Evolutionary conservation across 2,888 invertebrate genomes (phyloP).

Genomic region (Protonemura montana): DNA sequence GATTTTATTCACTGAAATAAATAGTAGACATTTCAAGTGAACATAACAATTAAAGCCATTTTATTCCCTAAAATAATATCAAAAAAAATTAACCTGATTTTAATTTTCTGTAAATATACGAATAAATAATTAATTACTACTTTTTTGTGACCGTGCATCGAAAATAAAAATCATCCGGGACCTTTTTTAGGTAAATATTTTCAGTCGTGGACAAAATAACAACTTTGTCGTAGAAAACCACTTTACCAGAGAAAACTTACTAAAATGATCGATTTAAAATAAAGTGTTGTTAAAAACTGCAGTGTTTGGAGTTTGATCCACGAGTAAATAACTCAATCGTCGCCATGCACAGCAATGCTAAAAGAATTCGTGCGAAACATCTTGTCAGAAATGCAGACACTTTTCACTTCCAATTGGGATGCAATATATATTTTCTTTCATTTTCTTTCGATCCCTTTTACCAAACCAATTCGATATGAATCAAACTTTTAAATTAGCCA

Average conservation of each 20-base stretch:
- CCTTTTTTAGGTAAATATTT: too few species aligned
- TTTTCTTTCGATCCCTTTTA: neutral
- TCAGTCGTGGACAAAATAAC: too few species aligned
- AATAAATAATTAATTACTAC: too few species aligned
- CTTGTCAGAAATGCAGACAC: neutral
- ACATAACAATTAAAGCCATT: too few species aligned
- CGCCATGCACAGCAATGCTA: constrained; percentile 5
- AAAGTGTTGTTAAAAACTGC: neutral
- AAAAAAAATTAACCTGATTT: too few species aligned
- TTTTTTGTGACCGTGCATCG: too few species aligned
- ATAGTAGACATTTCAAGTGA: too few species aligned
- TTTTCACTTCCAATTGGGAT: neutral
- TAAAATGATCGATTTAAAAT: neutral
- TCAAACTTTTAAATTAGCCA: neutral
- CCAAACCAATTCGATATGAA: neutral
- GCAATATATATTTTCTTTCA: neutral
- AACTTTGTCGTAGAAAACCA: too few species aligned
- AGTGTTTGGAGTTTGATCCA: neutral
- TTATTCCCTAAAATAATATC: too few species aligned
- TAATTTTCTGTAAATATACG: too few species aligned
- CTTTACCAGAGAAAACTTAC: neutral
- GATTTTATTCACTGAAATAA: neutral
- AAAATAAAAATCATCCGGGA: too few species aligned
- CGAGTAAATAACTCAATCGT: neutral
- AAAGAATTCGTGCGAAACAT: neutral